phyloP scores from a whole-genome alignment of 2,797 vertebrate species.

The Danionella dracula region DNA sequence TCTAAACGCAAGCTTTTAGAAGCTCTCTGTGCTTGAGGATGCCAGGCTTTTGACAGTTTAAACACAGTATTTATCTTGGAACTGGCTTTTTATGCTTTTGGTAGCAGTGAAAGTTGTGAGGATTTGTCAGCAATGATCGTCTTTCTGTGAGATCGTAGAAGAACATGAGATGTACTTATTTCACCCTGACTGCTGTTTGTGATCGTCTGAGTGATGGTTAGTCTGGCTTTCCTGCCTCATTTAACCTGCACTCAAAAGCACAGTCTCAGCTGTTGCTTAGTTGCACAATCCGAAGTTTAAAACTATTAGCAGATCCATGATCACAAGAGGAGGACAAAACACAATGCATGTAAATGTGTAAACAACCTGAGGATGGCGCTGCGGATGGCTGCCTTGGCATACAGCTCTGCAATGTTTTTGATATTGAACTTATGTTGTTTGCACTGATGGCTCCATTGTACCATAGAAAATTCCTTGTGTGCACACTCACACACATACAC shows the following conservation, averaged over 20 bases:
- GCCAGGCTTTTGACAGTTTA: constrained; percentile 18
- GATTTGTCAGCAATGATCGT: constrained; percentile 17
- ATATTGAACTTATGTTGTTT: too few species aligned
- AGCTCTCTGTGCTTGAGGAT: constrained; percentile 1
- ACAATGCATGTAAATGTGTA: too few species aligned
- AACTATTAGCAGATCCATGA: too few species aligned
- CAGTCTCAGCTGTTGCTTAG: not conserved
- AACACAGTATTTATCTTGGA: constrained; percentile 30
- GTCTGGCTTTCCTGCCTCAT: not conserved
- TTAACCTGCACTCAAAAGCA: not conserved
- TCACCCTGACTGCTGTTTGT: not conserved
- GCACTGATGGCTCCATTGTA: too few species aligned
- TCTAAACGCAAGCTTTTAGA: constrained; percentile 22
- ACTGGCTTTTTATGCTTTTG: constrained; percentile 24
- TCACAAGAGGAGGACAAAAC: too few species aligned
- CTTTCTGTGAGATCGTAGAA: constrained; percentile 12
- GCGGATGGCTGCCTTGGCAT: too few species aligned
- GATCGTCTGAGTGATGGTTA: not conserved
- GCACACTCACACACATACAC: too few species aligned
- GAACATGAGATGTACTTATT: constrained; percentile 4
- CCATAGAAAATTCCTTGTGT: too few species aligned
- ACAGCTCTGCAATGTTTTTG: too few species aligned
- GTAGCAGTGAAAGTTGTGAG: not conserved
- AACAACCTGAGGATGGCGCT: too few species aligned
- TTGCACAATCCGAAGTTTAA: too few species aligned